Evolutionary conservation across 37 sponge, comb jelly and placozoan genomes (phyloP).

Genomic region (Corticium candelabrum): DNA sequence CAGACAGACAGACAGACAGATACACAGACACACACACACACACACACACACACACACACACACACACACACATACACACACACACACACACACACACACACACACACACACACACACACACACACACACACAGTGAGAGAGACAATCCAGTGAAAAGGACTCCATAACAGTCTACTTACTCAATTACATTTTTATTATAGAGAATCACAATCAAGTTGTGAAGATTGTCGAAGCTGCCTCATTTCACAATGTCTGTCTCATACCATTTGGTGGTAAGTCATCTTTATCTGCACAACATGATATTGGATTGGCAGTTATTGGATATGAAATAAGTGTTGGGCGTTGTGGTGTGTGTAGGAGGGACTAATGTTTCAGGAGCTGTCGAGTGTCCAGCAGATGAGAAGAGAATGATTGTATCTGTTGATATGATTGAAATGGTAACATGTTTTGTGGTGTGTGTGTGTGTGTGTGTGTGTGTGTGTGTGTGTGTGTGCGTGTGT

Average conservation of each 20-base stretch:
- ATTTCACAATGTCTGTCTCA: slow-evolving; percentile 68
- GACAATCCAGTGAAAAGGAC: too few relatives aligned
- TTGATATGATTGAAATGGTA: slow-evolving; percentile 88
- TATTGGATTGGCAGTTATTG: neutral
- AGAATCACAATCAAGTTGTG: slow-evolving; percentile 60
- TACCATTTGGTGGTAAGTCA: slow-evolving; percentile 51
- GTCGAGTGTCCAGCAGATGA: slow-evolving; percentile 71
- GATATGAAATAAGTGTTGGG: neutral
- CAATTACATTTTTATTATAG: slow-evolving; percentile 17
- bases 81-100: too few relatives aligned
- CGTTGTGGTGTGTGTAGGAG: slow-evolving; percentile 38
- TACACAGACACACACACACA: too few relatives aligned
- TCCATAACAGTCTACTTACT: neutral
- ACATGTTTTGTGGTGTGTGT: neutral
- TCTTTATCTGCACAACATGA: neutral
- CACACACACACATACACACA: too few relatives aligned
- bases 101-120: neutral
- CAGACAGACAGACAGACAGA: too few relatives aligned
- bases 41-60: too few relatives aligned
- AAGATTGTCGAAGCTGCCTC: slow-evolving; percentile 50
- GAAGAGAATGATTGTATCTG: slow-evolving; percentile 62
- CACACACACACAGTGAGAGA: neutral
- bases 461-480: too few relatives aligned
- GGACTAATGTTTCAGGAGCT: slow-evolving; percentile 91
- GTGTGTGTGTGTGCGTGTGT: too few relatives aligned